Conservation (phyloP, 1,140 invertebrate species). For the Drosophila insularis region DNA sequence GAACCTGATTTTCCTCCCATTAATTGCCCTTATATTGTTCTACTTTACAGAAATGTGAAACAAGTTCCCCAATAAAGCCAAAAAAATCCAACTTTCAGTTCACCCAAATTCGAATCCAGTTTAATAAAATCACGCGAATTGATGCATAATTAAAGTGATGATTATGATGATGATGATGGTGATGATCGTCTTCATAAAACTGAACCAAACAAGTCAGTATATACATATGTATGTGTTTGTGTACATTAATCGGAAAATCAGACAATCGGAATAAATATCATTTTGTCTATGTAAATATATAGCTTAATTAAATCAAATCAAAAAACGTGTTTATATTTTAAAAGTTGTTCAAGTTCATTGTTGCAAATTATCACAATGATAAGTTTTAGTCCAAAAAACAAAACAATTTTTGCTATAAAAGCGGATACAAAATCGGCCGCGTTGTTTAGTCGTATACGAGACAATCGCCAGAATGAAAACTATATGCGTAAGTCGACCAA, state of each 20-base stretch:
- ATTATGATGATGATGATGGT: no score
- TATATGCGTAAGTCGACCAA: conserved; percentile 42
- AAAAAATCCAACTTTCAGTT: neutral
- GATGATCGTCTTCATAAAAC: neutral
- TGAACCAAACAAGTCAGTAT: conserved; percentile 15
- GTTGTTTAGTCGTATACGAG: conserved; percentile 44
- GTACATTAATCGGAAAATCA: conserved; percentile 6
- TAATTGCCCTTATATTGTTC: conserved; percentile 2
- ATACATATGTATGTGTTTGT: neutral
- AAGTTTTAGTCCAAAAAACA: conserved; percentile 19
- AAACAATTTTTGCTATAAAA: conserved; percentile 50
- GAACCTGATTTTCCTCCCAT: neutral
- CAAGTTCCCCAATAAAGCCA: neutral
- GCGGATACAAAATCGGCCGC: neutral
- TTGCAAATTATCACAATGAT: conserved; percentile 66
- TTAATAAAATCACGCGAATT: conserved; percentile 32
- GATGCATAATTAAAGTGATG: conserved; percentile 16
- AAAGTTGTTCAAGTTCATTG: conserved; percentile 66
- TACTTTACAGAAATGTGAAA: neutral
- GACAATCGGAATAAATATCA: neutral
- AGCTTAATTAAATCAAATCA: conserved; percentile 28
- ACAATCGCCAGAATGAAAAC: conserved; percentile 54
- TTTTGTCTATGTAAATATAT: conserved; percentile 9
- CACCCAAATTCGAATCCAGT: conserved; percentile 15
- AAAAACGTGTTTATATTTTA: conserved; percentile 55